phyloP scores from a whole-genome alignment of 2,113 vertebrate species.

The Prionailurus bengalensis region DNA sequence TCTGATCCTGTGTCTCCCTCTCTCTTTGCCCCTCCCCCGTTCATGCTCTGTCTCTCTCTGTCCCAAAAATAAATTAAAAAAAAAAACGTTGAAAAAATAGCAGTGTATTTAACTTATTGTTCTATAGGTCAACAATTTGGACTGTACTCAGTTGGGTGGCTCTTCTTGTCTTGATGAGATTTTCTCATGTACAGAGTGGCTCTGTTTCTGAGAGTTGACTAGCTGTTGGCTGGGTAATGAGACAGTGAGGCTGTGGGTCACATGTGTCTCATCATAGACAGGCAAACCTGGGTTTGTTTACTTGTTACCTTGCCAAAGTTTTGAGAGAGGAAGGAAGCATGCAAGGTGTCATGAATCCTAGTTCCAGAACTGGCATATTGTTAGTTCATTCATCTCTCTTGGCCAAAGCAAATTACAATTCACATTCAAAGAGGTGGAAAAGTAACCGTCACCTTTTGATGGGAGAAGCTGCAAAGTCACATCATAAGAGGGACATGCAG shows the following conservation, averaged over 20 bases:
- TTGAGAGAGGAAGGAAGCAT: not conserved
- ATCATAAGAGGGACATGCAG: not conserved
- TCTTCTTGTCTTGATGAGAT: not conserved
- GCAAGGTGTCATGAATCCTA: not conserved
- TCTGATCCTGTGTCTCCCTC: too few relatives aligned
- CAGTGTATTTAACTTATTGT: not conserved
- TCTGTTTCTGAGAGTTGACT: not conserved
- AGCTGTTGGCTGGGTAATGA: not conserved
- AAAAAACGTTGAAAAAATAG: not conserved
- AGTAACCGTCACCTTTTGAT: not conserved
- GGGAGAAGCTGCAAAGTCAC: not conserved
- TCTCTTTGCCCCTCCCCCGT: too few relatives aligned
- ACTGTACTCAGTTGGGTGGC: not conserved
- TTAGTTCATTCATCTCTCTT: not conserved
- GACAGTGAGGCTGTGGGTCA: not conserved
- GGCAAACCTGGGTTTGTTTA: not conserved
- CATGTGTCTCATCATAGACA: not conserved
- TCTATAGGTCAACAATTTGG: not conserved
- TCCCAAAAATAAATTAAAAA: too few relatives aligned
- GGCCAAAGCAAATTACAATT: not conserved
- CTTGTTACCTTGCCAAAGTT: not conserved
- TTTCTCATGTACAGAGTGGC: not conserved
- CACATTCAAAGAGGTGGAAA: not conserved
- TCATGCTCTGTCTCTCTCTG: too few relatives aligned
- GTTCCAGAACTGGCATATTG: not conserved